These are phyloP conservation scores for Amphilophus citrinellus DNA, from an alignment of 2,113 vertebrate genomes.

Conservation along the genomic window DNA sequence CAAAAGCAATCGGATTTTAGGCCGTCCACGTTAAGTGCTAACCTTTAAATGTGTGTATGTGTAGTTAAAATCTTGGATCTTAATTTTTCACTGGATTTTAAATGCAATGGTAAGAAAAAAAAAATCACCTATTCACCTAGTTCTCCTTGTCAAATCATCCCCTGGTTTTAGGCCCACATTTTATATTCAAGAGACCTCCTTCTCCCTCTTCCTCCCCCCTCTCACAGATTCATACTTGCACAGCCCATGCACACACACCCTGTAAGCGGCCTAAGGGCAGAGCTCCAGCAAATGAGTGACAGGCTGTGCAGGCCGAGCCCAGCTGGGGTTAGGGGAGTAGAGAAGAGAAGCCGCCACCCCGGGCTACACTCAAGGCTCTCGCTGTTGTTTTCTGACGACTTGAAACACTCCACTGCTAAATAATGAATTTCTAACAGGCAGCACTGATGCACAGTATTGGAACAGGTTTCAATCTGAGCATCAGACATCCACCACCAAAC, in stretches of 20 bases:
- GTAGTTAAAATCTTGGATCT: neutral
- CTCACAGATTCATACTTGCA: slow-evolving; percentile 38
- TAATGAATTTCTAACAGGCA: slow-evolving; percentile 83
- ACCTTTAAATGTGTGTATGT: neutral
- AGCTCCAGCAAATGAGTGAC: slow-evolving; percentile 78
- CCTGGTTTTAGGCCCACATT: slow-evolving; percentile 61
- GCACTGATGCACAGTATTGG: slow-evolving; percentile 62
- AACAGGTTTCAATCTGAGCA: slow-evolving; percentile 73
- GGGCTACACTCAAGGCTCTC: slow-evolving; percentile 79
- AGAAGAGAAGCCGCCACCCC: slow-evolving; percentile 76
- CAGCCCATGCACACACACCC: slow-evolving; percentile 23
- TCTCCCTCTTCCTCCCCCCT: slow-evolving; percentile 10
- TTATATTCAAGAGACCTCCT: slow-evolving; percentile 62
- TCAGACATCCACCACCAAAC: slow-evolving; percentile 71
- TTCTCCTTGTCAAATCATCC: slow-evolving; percentile 45
- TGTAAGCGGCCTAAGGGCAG: slow-evolving; percentile 71
- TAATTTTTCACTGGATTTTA: neutral
- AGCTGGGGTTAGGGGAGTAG: slow-evolving; percentile 77
- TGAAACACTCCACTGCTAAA: slow-evolving; percentile 86
- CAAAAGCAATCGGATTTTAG: neutral
- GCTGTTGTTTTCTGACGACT: slow-evolving; percentile 84
- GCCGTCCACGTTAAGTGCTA: neutral
- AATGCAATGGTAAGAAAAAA: neutral
- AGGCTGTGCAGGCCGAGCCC: slow-evolving; percentile 76
- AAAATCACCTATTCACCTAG: slow-evolving; percentile 24